These are phyloP conservation scores for Coluber constrictor DNA, from an alignment of 2,797 vertebrate genomes.

Conservation along the genomic window DNA sequence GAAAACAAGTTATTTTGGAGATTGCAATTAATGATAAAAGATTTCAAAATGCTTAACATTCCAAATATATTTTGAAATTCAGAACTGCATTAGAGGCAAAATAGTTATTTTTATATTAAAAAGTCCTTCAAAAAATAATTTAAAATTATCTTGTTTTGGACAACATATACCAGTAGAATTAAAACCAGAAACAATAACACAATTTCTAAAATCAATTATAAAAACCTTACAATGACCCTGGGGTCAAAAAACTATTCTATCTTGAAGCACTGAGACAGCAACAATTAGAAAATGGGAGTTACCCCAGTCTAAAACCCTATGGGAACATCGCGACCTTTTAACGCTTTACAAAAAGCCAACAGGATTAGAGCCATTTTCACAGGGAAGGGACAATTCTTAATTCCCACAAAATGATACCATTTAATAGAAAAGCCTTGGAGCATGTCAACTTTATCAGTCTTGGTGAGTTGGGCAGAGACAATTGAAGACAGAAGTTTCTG, in stretches of 20 bases:
- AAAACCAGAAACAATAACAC: too few species aligned
- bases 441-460: background rate
- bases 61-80: background rate
- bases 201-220: background rate
- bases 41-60: background rate
- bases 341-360: background rate
- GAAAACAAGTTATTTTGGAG: background rate
- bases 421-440: background rate
- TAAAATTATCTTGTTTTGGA: background rate
- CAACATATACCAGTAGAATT: background rate
- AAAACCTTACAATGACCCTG: background rate
- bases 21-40: background rate
- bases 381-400: background rate
- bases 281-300: background rate
- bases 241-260: background rate
- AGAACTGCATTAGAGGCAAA: background rate
- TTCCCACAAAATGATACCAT: background rate
- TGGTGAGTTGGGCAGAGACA: background rate
- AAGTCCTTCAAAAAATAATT: background rate
- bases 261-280: background rate
- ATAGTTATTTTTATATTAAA: background rate
- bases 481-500: background rate
- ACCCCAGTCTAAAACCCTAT: background rate
- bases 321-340: background rate
- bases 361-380: background rate